Percentiles rank a stretch among this genome's conserved stretches.
Evolutionary conservation across 2,113 vertebrate species (phyloP).

Genomic region (Vimba vimba): DNA sequence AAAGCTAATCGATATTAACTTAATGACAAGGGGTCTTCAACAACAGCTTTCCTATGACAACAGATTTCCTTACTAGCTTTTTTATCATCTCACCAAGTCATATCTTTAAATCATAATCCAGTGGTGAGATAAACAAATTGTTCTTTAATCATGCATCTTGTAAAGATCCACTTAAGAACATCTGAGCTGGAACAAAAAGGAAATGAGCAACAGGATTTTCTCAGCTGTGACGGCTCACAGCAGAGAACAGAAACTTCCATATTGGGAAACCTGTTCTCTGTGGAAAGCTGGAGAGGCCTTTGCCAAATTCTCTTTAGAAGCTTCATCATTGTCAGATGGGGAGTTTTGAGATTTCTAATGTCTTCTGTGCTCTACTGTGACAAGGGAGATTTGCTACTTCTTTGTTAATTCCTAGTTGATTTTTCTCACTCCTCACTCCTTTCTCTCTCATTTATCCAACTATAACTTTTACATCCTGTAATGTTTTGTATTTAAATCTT

Average conservation of each 20-base stretch:
- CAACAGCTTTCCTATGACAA: neutral
- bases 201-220: constrained; percentile 58
- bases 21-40: neutral
- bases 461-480: neutral
- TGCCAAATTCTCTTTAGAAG: constrained; percentile 36
- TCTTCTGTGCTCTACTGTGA: neutral
- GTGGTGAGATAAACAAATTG: constrained; percentile 59
- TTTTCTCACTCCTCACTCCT: neutral
- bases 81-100: constrained; percentile 21
- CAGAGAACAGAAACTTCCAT: constrained; percentile 63
- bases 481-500: neutral
- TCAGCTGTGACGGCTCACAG: constrained; percentile 58
- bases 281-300: constrained; percentile 26
- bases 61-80: too few relatives aligned
- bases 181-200: constrained; percentile 61
- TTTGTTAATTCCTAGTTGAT: neutral
- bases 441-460: neutral
- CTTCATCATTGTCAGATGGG: constrained; percentile 7
- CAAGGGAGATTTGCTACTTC: neutral
- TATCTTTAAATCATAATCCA: constrained; percentile 58
- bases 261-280: constrained; percentile 58
- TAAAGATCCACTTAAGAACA: constrained; percentile 47
- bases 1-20: neutral
- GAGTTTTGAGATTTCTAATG: neutral
- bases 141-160: constrained; percentile 61